Base-by-base conservation (phyloP, 2,797 vertebrate species). In the Megalops cyprinoides region DNA sequence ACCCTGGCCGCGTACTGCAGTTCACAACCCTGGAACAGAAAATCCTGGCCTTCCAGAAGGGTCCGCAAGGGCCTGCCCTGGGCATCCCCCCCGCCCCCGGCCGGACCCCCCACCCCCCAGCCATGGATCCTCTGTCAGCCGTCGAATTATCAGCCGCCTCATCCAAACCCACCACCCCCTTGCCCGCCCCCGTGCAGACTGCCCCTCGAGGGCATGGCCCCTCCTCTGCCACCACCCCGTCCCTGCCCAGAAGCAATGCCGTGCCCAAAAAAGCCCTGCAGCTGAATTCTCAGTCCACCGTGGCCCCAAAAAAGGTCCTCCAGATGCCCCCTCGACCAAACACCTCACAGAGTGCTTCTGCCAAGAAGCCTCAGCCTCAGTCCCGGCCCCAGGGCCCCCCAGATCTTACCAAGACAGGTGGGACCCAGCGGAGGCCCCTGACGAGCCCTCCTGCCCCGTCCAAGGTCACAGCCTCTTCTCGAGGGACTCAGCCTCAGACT, bases 1-100 rank as follows among this genome's bases (percentile, higher is more conserved):
- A 99, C 89, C 98, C 98, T 0, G 96, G 95, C 84, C 91, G 98
- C 3, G 95, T 97, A 58, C 93, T 99, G 82, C 97, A 99, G 91
- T 98, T 99, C 91, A 98, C 97, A 86, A 98, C 97, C 0, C 92
- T 99, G 69, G 98, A 99, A 91, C 97, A 99, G 92, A 99, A 98
- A 92, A 98, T 99, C 87, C 90, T 97, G 87, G 95, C 97, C 0
- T 98, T 97, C 80, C 98, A 99, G 87, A 99, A 98, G 90, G 97
- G 96, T 0, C 86, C 94, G 4, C 87, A 92, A 0, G 83, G 89
- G n/a, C 90, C 94, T 51, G 93, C 77, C 79, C 91, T 92, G 56
- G 82, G 25, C 0, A 1, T 34, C 51, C 83, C 67, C 82, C 89
- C 87, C 62, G 93, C 79, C 85, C 88, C 88, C 44, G 82, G 46